A percentile compares a stretch with the other conserved stretches of the same genome.
Evolutionary conservation across 2,888 invertebrate genomes (phyloP).

Genomic region (Rhagonycha lutea): DNA sequence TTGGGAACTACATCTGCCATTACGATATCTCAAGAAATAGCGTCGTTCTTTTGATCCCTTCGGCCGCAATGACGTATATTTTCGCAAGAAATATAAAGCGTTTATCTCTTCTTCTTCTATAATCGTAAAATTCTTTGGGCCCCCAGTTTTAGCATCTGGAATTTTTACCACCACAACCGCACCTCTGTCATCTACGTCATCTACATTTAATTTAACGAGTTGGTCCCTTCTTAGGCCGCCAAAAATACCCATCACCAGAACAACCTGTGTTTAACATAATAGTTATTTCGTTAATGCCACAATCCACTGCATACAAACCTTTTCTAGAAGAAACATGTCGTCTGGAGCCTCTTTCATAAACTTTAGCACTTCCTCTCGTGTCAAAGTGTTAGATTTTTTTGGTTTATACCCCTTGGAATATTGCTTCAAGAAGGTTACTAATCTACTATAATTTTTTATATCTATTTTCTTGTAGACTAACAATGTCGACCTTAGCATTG

Average conservation of each 20-base stretch:
- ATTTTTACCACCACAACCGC: slow-evolving; percentile 26
- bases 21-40: slow-evolving; percentile 16
- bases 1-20: slow-evolving; percentile 4
- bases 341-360: slow-evolving; percentile 32
- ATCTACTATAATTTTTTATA: slow-evolving; percentile 23
- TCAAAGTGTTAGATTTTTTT: slow-evolving; percentile 33
- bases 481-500: slow-evolving; percentile 28
- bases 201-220: slow-evolving; percentile 22
- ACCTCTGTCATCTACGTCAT: slow-evolving; percentile 30
- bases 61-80: slow-evolving; percentile 14
- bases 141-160: slow-evolving; percentile 18
- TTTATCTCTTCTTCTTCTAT: slow-evolving; percentile 28
- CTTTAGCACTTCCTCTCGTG: slow-evolving; percentile 26
- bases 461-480: slow-evolving; percentile 27
- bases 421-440: slow-evolving; percentile 31
- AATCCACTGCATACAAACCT: slow-evolving; percentile 7
- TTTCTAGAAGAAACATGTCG: slow-evolving; percentile 28
- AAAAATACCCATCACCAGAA: slow-evolving; percentile 30
- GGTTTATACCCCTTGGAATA: slow-evolving; percentile 28
- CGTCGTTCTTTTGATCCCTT: background rate
- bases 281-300: background rate
- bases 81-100: slow-evolving; percentile 12
- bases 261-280: slow-evolving; percentile 14
- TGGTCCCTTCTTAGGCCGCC: slow-evolving; percentile 30
- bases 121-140: slow-evolving; percentile 30